These are phyloP conservation scores for Altica lythri DNA, from an alignment of 2,888 invertebrate genomes.

Conservation along the genomic window DNA sequence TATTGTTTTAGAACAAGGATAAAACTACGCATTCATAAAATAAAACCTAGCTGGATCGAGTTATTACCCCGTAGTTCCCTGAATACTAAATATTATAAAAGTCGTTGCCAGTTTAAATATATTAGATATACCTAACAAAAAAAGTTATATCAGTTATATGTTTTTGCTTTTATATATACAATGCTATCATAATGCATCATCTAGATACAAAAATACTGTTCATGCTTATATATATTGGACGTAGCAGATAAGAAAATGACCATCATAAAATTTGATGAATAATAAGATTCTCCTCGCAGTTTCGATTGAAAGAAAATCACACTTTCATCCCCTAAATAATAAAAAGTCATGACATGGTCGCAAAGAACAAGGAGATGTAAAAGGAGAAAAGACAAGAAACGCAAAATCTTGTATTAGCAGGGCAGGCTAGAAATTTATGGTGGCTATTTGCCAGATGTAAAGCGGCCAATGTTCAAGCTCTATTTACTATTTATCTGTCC, in stretches of 20 bases:
- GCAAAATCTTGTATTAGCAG: slow-evolving; percentile 46
- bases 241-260: slow-evolving; percentile 14
- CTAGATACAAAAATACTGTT: too few relatives aligned
- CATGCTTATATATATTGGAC: too few relatives aligned
- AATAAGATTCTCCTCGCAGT: slow-evolving; percentile 24
- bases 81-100: too few relatives aligned
- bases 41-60: too few relatives aligned
- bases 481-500: slow-evolving; percentile 58
- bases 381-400: slow-evolving; percentile 40
- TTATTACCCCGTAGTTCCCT: too few relatives aligned
- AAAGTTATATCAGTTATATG: too few relatives aligned
- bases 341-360: slow-evolving; percentile 41
- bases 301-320: slow-evolving; percentile 37
- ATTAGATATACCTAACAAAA: too few relatives aligned
- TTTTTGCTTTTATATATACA: too few relatives aligned
- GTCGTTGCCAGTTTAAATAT: too few relatives aligned
- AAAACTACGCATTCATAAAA: too few relatives aligned
- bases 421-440: slow-evolving; percentile 53
- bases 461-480: slow-evolving; percentile 52
- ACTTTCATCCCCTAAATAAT: slow-evolving; percentile 37
- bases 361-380: slow-evolving; percentile 37
- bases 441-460: slow-evolving; percentile 53
- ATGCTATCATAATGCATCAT: too few relatives aligned
- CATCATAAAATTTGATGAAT: slow-evolving; percentile 29
- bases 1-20: too few relatives aligned